Conservation (phyloP, 2,888 invertebrate species). For the Lasioglossum zephyrum region DNA sequence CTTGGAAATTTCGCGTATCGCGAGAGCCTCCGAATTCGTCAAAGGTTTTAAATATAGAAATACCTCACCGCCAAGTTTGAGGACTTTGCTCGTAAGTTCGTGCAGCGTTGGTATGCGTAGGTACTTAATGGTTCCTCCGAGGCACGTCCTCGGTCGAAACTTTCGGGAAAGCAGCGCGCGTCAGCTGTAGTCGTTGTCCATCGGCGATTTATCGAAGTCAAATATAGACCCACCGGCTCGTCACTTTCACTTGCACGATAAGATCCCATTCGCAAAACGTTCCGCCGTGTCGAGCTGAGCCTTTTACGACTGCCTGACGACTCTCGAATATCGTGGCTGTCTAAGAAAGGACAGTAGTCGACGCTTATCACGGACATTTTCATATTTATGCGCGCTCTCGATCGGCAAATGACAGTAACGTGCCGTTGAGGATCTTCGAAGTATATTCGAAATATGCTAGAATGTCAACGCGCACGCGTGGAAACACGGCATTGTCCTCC, state of each 20-base stretch:
- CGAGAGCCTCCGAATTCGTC: not conserved
- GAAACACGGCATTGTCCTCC: not conserved
- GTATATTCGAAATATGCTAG: not conserved
- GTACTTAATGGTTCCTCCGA: not conserved
- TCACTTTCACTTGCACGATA: slow-evolving; percentile 58
- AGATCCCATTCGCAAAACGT: slow-evolving; percentile 36
- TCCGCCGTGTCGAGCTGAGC: slow-evolving; percentile 7
- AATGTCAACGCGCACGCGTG: not conserved
- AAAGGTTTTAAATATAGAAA: not conserved
- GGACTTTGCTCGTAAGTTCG: not conserved
- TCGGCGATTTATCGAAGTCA: slow-evolving; percentile 36
- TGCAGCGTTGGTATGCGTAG: not conserved
- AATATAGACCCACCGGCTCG: slow-evolving; percentile 20
- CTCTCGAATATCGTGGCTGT: slow-evolving; percentile 37
- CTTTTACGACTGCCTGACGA: not conserved
- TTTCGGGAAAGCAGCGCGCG: slow-evolving; percentile 22
- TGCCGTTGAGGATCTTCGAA: not conserved
- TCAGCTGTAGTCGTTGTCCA: slow-evolving; percentile 30
- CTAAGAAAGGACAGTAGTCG: not conserved
- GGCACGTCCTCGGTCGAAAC: slow-evolving; percentile 25
- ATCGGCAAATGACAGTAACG: not conserved
- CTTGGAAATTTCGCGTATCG: not conserved
- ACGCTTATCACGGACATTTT: not conserved
- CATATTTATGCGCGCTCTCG: not conserved
- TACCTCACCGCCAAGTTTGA: not conserved